Conservation (phyloP, 2,888 invertebrate genomes). For the Sipha maydis region DNA sequence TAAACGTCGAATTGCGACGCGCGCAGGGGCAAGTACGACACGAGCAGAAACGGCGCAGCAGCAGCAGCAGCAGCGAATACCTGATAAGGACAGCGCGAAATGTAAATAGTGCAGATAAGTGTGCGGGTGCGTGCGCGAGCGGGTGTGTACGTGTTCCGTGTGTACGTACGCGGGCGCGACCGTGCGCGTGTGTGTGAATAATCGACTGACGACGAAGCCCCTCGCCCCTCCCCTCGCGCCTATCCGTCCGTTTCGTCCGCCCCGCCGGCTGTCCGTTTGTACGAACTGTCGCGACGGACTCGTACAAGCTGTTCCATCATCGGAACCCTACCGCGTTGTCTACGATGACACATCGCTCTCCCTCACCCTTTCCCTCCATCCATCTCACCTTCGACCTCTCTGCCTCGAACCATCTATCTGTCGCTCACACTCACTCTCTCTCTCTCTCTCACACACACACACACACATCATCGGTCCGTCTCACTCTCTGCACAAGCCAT, state of each 20-base stretch:
- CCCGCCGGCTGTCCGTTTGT: not conserved
- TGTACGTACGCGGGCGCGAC: not conserved
- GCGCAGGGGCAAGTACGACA: not conserved
- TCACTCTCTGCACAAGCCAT: no score
- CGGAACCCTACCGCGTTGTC: no score
- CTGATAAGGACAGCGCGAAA: constrained; percentile 20
- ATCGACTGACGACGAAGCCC: not conserved
- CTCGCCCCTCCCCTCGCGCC: not conserved
- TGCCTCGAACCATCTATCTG: no score
- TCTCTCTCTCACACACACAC: no score
- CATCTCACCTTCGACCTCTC: no score
- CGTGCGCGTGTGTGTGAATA: not conserved
- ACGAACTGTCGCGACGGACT: no score
- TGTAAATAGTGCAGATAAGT: not conserved
- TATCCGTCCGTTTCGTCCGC: not conserved
- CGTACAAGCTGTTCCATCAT: no score
- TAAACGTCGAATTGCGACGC: not conserved
- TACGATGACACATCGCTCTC: no score
- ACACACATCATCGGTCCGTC: no score
- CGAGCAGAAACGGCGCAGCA: not conserved
- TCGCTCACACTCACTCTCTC: no score
- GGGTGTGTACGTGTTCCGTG: not conserved
- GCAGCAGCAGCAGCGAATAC: not conserved
- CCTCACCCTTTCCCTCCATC: no score
- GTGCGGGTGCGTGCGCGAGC: not conserved